Conservation (phyloP, 35 echinoderm and acorn worm genomes). For the Patiria miniata region DNA sequence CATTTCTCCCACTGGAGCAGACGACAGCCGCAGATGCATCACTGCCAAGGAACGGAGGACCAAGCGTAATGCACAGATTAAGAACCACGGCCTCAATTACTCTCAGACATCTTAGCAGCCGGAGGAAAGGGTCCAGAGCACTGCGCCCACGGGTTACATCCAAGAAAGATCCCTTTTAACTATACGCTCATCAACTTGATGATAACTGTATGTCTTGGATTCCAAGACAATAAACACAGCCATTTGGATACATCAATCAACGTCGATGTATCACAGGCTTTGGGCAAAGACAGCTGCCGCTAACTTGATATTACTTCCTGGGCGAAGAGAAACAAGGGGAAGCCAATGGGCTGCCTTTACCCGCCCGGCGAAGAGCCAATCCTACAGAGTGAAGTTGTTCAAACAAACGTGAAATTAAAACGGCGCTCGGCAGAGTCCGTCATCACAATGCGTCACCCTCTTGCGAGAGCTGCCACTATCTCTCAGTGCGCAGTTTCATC, state of each 20-base stretch:
- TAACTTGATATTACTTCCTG: not conserved
- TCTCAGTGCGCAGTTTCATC: not conserved
- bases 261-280: slow-evolving; percentile 19
- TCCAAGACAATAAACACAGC: slow-evolving; percentile 6
- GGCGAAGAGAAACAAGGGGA: not conserved
- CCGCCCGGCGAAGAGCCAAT: not conserved
- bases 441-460: slow-evolving; percentile 26
- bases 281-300: slow-evolving; percentile 15
- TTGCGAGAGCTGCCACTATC: not conserved
- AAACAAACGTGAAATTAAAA: slow-evolving; percentile 6
- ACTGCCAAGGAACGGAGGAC: too few species aligned
- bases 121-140: too few species aligned
- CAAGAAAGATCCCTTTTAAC: slow-evolving; percentile 16
- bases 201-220: slow-evolving; percentile 17
- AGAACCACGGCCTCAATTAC: too few species aligned
- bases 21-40: too few species aligned
- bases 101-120: too few species aligned
- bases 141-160: not conserved
- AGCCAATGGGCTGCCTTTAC: not conserved
- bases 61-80: too few species aligned
- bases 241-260: not conserved
- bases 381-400: slow-evolving; percentile 12
- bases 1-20: too few species aligned
- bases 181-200: slow-evolving; percentile 5
- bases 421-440: not conserved